Evolutionary conservation across 2,113 vertebrate species (phyloP), one percentile per base, ranked within the genome.

Genomic region (Cyphomyrus plagiostoma): DNA sequence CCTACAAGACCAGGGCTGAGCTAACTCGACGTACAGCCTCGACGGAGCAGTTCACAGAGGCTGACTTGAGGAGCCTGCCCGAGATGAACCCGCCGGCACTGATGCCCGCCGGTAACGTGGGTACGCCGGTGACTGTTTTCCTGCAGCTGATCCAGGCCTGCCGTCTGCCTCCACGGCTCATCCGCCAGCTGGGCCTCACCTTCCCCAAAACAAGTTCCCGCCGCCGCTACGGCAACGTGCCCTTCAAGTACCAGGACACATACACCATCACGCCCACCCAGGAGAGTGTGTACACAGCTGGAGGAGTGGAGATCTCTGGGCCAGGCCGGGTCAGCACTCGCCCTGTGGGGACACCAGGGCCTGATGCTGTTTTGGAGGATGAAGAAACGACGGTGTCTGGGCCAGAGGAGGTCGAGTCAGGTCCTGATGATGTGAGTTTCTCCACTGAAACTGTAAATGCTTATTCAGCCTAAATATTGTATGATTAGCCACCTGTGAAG

Each of bases 71-170:
- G 88, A 95, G 92, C 19, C 93, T 99, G 74, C 96, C 97, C 0
- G 98, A 99, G 91, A 92, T 99, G 39, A 99, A 97, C 92, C 98
- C 98, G 0, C 98, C 98, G 0, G 92, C 96, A 0, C 95, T 98
- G 74, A 99, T 99, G 98, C 97, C 96, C 3, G 94, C 91, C 0
- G 98, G 98, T 21, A 99, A 99, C 0, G 98, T 99, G 84, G 98
- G 98, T 52, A 99, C 98, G 0, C 96, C 98, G 0, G 66, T 98
- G 48, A 90, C 84, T 21, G 95, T 97, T 42, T 99, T 99, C 89
- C 93, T 99, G 66, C 96, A 98, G 93, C 96, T 99, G 92, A 99
- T 99, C 92, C 97, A 96, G 62, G 94, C 97, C 86, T 99, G 98
- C 92, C 94, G 98, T 9, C 95, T 99, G 0, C 98, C 98, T 6